Evolutionary conservation across 2,797 vertebrate genomes (phyloP).

Genomic region (Melopsittacus undulatus): DNA sequence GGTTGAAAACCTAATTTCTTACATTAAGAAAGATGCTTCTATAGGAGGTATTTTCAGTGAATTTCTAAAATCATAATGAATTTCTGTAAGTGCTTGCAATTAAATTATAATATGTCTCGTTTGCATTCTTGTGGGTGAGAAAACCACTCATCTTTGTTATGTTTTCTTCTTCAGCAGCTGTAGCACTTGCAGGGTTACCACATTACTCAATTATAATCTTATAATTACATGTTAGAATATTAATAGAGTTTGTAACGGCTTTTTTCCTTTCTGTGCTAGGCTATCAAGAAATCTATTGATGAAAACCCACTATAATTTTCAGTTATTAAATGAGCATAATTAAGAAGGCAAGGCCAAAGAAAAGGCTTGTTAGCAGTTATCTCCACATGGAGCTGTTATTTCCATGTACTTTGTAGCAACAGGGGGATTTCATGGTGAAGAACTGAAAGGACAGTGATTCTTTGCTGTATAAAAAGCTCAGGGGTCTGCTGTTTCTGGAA

Average conservation of each 20-base stretch:
- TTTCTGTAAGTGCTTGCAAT: neutral
- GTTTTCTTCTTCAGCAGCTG: neutral
- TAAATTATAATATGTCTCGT: neutral
- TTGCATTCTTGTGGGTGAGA: neutral
- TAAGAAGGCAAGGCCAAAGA: neutral
- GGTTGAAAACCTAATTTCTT: neutral
- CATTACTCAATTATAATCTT: neutral
- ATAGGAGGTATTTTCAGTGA: neutral
- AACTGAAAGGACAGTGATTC: neutral
- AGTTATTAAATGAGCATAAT: conserved; percentile 14
- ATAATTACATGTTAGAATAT: conserved; percentile 19
- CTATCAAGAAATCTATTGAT: conserved; percentile 16
- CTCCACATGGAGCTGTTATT: neutral
- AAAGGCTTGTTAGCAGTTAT: neutral
- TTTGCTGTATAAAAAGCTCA: neutral
- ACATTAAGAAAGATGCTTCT: neutral
- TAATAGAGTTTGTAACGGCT: neutral
- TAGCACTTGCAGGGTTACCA: neutral
- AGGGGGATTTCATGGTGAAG: neutral
- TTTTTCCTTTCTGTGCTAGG: conserved; percentile 8
- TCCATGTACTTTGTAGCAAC: neutral
- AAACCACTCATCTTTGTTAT: conserved; percentile 5
- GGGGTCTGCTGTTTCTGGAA: neutral
- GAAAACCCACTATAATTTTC: conserved; percentile 10
- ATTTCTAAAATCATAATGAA: neutral